Percentiles rank a stretch among this genome's conserved stretches.
These are phyloP conservation scores for Cephus pulcher DNA, from an alignment of 2,888 invertebrate genomes.

Conservation along the genomic window DNA sequence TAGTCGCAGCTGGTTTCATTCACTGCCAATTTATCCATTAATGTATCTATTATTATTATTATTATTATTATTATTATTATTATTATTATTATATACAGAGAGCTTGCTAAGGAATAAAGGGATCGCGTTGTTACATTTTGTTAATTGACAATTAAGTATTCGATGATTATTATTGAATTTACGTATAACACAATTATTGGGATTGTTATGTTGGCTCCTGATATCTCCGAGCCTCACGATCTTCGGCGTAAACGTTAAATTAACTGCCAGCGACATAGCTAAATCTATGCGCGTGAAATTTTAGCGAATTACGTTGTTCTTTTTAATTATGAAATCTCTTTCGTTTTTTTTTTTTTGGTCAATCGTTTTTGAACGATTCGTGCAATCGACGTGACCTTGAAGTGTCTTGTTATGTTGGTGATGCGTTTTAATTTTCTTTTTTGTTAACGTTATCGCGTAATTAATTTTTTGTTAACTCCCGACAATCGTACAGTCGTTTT, in stretches of 20 bases:
- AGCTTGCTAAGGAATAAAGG: slow-evolving; percentile 36
- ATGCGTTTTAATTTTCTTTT: too few species aligned
- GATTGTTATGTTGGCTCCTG: slow-evolving; percentile 14
- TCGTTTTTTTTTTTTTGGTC: neutral
- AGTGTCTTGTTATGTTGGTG: too few species aligned
- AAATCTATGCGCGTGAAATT: too few species aligned
- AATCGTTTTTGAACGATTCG: too few species aligned
- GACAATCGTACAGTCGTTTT: neutral
- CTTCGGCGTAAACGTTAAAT: slow-evolving; percentile 24
- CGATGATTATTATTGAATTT: slow-evolving; percentile 22
- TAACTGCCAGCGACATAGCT: slow-evolving; percentile 36
- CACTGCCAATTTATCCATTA: slow-evolving; percentile 56
- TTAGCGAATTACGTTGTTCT: neutral
- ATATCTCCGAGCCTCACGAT: slow-evolving; percentile 4
- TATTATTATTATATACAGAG: slow-evolving; percentile 25
- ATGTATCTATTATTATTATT: slow-evolving; percentile 34
- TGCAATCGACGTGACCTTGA: too few species aligned
- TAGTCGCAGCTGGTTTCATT: slow-evolving; percentile 44
- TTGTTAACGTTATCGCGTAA: neutral
- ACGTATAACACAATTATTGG: slow-evolving; percentile 15
- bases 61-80: slow-evolving; percentile 19
- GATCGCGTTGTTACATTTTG: slow-evolving; percentile 37
- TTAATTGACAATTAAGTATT: slow-evolving; percentile 8
- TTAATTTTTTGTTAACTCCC: neutral
- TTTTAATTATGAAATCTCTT: neutral